Evolutionary conservation across 2,888 invertebrate genomes (phyloP).

Genomic region (Callyntrura guangdongensis): DNA sequence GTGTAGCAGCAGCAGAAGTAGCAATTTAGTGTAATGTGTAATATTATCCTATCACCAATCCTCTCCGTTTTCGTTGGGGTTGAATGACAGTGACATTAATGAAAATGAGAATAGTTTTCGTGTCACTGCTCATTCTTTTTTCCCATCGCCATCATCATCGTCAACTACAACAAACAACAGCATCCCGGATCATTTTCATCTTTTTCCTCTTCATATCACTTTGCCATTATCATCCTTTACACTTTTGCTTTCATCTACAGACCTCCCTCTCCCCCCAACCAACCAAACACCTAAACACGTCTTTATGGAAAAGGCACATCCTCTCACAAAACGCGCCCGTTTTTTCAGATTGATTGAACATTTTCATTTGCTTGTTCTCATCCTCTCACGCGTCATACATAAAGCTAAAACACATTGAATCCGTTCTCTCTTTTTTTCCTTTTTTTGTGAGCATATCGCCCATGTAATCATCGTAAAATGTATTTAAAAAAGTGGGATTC

Average conservation of each 20-base stretch:
- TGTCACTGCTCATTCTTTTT: slow-evolving; percentile 17
- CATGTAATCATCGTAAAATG: background rate
- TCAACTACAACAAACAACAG: background rate
- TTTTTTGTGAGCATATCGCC: too few species aligned
- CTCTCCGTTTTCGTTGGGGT: background rate
- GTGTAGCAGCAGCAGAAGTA: too few species aligned
- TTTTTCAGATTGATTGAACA: slow-evolving; percentile 20
- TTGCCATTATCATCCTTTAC: too few species aligned
- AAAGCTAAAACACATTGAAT: slow-evolving; percentile 15
- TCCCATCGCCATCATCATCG: background rate
- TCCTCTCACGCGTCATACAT: background rate
- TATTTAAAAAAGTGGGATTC: background rate
- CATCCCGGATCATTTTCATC: background rate
- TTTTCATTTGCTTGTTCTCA: background rate
- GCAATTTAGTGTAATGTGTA: background rate
- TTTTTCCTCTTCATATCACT: background rate
- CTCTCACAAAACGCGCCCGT: background rate
- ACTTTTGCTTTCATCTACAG: background rate
- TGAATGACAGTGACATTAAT: slow-evolving; percentile 50
- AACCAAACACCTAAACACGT: background rate
- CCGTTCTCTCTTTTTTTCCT: background rate
- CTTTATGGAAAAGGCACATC: background rate
- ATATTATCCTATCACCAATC: slow-evolving; percentile 12
- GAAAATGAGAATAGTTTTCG: slow-evolving; percentile 29
- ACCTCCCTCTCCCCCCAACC: background rate